These are phyloP conservation scores for Achlya flavicornis DNA, from an alignment of 2,888 invertebrate species.

Conservation along the genomic window DNA sequence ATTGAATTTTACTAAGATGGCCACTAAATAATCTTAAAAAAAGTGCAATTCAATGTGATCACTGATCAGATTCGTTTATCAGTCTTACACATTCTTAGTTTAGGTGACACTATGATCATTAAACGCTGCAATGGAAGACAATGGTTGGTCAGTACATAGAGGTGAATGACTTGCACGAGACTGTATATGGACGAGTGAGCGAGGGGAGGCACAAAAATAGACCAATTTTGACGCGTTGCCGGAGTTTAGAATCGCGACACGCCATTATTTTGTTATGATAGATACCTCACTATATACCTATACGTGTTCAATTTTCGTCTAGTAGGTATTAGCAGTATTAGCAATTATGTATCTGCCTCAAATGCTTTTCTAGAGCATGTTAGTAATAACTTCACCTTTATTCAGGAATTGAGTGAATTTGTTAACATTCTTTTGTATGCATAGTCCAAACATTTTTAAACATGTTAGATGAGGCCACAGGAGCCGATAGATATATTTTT, in stretches of 20 bases:
- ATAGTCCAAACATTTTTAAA: too few relatives aligned
- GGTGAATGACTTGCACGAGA: constrained; percentile 51
- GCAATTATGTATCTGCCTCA: too few relatives aligned
- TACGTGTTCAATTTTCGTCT: not conserved
- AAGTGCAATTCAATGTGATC: not conserved
- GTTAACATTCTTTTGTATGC: too few relatives aligned
- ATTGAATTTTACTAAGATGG: too few relatives aligned
- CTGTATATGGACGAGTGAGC: constrained; percentile 30
- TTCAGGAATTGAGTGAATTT: too few relatives aligned
- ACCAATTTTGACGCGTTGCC: constrained; percentile 37
- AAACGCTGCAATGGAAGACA: constrained; percentile 30
- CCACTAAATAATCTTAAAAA: not conserved
- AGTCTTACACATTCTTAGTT: not conserved
- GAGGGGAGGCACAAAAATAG: constrained; percentile 44
- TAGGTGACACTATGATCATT: not conserved
- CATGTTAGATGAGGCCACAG: not conserved
- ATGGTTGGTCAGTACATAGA: constrained; percentile 26
- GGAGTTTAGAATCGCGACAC: constrained; percentile 1
- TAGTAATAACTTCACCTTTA: too few relatives aligned
- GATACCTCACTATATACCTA: not conserved
- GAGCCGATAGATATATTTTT: not conserved
- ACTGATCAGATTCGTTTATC: not conserved
- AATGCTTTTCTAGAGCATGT: too few relatives aligned
- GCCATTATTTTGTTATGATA: not conserved
- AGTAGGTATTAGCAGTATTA: not conserved